Evolutionary conservation across 2,888 invertebrate genomes (phyloP).

Genomic region (Euclidia mi): DNA sequence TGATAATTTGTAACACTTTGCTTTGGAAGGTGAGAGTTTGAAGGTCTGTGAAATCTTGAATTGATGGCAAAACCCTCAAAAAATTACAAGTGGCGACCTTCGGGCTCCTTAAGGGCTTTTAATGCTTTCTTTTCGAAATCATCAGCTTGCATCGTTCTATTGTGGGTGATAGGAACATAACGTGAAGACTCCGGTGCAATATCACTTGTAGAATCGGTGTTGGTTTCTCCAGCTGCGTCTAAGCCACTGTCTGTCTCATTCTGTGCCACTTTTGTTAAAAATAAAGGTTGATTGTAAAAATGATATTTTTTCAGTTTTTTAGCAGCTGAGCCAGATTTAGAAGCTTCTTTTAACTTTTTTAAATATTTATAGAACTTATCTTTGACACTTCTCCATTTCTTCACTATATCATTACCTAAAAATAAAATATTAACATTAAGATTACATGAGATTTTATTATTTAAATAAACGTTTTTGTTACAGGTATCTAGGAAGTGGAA

Average conservation of each 20-base stretch:
- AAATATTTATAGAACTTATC: constrained; percentile 1
- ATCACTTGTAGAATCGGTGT: constrained; percentile 16
- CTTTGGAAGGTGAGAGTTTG: constrained; percentile 30
- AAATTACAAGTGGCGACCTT: constrained; percentile 30
- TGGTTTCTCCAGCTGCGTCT: background rate
- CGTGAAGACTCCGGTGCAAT: constrained; percentile 25
- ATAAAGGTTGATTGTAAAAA: background rate
- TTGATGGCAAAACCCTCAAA: constrained; percentile 26
- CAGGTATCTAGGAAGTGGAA: constrained; percentile 35
- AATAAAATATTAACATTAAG: background rate
- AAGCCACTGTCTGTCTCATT: background rate
- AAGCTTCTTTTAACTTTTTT: background rate
- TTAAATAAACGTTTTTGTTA: constrained; percentile 19
- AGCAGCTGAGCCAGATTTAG: constrained; percentile 2
- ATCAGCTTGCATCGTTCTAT: constrained; percentile 31
- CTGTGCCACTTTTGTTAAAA: constrained; percentile 1
- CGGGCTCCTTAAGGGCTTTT: constrained; percentile 22
- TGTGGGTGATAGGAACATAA: constrained; percentile 32
- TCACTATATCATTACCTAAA: background rate
- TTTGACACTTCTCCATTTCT: constrained; percentile 1
- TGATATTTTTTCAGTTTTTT: background rate
- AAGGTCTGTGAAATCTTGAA: constrained; percentile 27
- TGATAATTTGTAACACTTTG: constrained; percentile 24
- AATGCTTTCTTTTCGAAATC: constrained; percentile 37
- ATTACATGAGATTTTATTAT: background rate